A percentile compares a stretch with the other conserved stretches of the same genome.
Evolutionary conservation across 1,140 invertebrate species (phyloP).

Genomic region (Orius laevigatus): DNA sequence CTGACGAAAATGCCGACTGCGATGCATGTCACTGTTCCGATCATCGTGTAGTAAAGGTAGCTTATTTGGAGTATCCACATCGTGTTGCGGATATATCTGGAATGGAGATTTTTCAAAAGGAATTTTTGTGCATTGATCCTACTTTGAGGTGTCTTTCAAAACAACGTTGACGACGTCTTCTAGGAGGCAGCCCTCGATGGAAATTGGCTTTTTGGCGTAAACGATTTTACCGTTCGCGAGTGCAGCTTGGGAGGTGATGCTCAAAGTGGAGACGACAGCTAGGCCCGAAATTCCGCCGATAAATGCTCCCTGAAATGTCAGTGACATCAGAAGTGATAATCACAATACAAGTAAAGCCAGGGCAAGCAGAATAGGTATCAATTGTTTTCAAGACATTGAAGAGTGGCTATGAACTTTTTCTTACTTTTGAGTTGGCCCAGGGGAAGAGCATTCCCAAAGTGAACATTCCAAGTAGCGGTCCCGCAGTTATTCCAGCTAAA

Average conservation of each 20-base stretch:
- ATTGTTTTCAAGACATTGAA: not conserved
- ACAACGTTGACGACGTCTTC: not conserved
- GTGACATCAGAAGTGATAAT: not conserved
- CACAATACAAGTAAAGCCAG: not conserved
- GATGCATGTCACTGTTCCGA: conserved; percentile 47
- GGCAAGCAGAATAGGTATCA: not conserved
- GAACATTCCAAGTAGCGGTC: conserved; percentile 59
- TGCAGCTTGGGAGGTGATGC: conserved; percentile 61
- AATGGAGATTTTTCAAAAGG: not conserved
- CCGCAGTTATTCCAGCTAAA: conserved; percentile 47
- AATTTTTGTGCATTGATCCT: not conserved
- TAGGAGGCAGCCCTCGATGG: conserved; percentile 16
- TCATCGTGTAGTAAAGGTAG: conserved; percentile 48
- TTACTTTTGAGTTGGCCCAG: conserved; percentile 38
- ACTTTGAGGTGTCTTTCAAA: not conserved
- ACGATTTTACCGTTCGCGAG: conserved; percentile 43
- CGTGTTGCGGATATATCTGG: not conserved
- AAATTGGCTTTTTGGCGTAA: conserved; percentile 24
- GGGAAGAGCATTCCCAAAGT: conserved; percentile 62
- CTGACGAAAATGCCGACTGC: conserved; percentile 49
- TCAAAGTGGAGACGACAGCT: conserved; percentile 62
- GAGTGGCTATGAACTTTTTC: not conserved
- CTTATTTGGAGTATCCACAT: conserved; percentile 38
- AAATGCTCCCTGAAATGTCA: conserved; percentile 48
- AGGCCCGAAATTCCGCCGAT: conserved; percentile 52